These are phyloP conservation scores for Coleophora flavipennella DNA, from an alignment of 2,888 invertebrate genomes.

Conservation along the genomic window DNA sequence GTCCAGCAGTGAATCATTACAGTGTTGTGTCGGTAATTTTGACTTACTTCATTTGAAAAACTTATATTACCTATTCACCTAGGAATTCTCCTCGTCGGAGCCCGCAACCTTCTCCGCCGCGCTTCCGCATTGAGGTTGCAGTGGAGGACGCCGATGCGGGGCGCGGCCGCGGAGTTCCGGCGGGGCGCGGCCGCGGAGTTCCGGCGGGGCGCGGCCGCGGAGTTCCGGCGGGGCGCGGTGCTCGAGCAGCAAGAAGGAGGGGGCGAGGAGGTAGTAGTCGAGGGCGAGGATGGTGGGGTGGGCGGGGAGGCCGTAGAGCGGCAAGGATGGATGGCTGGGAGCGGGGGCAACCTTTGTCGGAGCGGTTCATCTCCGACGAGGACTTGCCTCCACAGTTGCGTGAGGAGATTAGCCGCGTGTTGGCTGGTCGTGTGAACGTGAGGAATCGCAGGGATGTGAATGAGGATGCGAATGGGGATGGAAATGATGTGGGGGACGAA, in stretches of 20 bases:
- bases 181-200: no score
- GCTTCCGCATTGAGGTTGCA: neutral
- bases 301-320: neutral
- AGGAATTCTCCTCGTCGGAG: neutral
- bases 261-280: neutral
- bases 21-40: neutral
- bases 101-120: neutral
- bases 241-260: neutral
- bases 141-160: neutral
- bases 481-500: neutral
- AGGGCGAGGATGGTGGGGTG: neutral
- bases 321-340: neutral
- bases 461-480: neutral
- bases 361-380: neutral
- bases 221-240: no score
- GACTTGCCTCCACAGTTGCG: neutral
- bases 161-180: no score
- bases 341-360: neutral
- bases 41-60: neutral
- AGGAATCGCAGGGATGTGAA: neutral
- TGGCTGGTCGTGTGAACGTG: neutral
- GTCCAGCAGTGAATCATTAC: no score
- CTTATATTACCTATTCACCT: neutral
- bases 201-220: no score
- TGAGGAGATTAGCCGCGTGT: neutral